Evolutionary conservation across 1,140 invertebrate genomes (phyloP), one percentile per base, ranked within the genome.

Genomic region (Heliconius eleuchia): DNA sequence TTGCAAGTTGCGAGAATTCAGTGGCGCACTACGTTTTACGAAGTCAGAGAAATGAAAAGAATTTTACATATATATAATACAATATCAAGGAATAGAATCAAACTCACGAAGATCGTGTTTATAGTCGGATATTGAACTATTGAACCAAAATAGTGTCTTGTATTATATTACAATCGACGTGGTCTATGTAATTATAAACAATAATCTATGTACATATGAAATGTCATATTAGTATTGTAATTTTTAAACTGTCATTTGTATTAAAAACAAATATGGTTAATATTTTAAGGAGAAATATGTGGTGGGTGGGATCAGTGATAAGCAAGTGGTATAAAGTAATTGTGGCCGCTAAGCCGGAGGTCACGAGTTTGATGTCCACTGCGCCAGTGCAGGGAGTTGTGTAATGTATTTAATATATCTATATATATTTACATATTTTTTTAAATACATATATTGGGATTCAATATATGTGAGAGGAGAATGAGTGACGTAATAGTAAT

Each of bases 161-260:
- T 52, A 52, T 1, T 6, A 19, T 19, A 19, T 19, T 52, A 52
- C 6, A 52, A 52, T 19, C 16, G 50, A 19, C 50, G 7, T 52
- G 18, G 5, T 46, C 34, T 37, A 37, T 37, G 34, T 46, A 46
- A 55, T 55, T 55, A n/a, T 7, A 19, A 19, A 55, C 8, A n/a
- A 55, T 55, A 55, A 55, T 55, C 18, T 57, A 57, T 57, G 7
- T 57, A n/a, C n/a, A 23, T 57, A 52, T 2, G 50, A 60, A 60
- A 60, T 60, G 55, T 60, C 55, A 60, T 23, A 27, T 23, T 60
- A 23, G 11, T 11, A 57, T 57, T 23, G n/a, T 11, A n/a, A 57
- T 74, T 30, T 57, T 75, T 52, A 39, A 23, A 66, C 23, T 76
- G 34, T 66, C 74, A 76, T 8, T 42, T 42, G 16, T 66, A 76